Base-by-base conservation (phyloP, 1,140 invertebrate species). In the Drosophila yakuba region DNA sequence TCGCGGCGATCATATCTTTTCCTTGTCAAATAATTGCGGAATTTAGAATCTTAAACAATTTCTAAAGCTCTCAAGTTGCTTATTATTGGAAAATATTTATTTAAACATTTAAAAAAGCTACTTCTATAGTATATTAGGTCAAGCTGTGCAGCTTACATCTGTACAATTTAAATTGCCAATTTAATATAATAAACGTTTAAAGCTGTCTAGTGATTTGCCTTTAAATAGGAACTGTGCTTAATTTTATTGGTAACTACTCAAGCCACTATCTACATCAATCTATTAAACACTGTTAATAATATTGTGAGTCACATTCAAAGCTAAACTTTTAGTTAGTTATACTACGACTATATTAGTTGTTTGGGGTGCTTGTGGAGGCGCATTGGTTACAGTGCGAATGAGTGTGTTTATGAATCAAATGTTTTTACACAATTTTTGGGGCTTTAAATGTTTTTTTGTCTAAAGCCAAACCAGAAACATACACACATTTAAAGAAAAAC, bases 51-150 rank as follows among this genome's bases (percentile, higher is more conserved):
- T 32, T 38, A n/a, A n/a, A 66, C 17, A 56, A 51, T 63, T 68
- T 50, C 58, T 57, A 74, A 74, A 78, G 82, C 81, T 86, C 76
- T 80, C 67, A 62, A 73, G 51, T 75, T 59, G 41, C 39, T 50
- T 38, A 11, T 35, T 41, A 41, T 32, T 3, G 3, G 3, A 47
- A 47, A 25, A 39, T 12, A 35, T 14, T 32, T 62, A 28, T 62
- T 17, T 32, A 48, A 62, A 23, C 28, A 58, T 14, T 12, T 61
- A 61, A 23, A 48, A 28, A 23, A 10, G 35, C 17, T 38, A 28
- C 6, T n/a, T 59, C 14, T 59, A 36, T 1, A 32, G 11, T 14
- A 23, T 1, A 32, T 14, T 14, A 23, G 43, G 23, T 39, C 43
- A 62, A 39, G 15, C 38, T 35, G 50, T 41, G 50, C 38, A 6